Evolutionary conservation across 2,113 vertebrate genomes (phyloP).

Genomic region (Scytalopus superciliaris): DNA sequence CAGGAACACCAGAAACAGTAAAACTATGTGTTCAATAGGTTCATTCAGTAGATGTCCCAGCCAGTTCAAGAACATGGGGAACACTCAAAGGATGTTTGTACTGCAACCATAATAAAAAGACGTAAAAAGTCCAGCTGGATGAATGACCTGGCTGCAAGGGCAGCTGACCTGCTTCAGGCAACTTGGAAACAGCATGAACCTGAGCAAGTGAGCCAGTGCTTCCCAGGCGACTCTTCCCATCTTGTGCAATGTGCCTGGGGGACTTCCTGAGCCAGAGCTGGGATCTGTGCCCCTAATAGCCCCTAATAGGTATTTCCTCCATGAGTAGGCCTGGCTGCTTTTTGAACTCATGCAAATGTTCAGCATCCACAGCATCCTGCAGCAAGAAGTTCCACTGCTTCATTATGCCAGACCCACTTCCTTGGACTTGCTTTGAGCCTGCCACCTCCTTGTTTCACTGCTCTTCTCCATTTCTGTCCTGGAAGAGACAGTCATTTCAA

Average conservation of each 20-base stretch:
- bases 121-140: neutral
- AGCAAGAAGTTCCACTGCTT: neutral
- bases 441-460: neutral
- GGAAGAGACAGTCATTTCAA: neutral
- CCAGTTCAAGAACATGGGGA: neutral
- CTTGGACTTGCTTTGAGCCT: slow-evolving; percentile 1
- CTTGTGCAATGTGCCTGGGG: neutral
- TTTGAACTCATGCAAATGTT: slow-evolving; percentile 41
- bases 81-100: neutral
- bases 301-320: neutral
- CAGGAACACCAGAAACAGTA: neutral
- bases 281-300: neutral
- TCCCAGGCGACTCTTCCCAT: neutral
- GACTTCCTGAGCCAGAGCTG: neutral
- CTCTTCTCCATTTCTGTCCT: neutral
- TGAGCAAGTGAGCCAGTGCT: neutral
- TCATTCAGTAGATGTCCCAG: neutral
- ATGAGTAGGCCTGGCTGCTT: neutral
- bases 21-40: neutral
- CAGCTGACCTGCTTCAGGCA: neutral
- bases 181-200: neutral
- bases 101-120: neutral
- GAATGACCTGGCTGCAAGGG: neutral
- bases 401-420: slow-evolving; percentile 2
- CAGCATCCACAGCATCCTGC: slow-evolving; percentile 1